Base-by-base conservation (phyloP, 2,113 vertebrate genomes). In the Platysteira castanea region DNA sequence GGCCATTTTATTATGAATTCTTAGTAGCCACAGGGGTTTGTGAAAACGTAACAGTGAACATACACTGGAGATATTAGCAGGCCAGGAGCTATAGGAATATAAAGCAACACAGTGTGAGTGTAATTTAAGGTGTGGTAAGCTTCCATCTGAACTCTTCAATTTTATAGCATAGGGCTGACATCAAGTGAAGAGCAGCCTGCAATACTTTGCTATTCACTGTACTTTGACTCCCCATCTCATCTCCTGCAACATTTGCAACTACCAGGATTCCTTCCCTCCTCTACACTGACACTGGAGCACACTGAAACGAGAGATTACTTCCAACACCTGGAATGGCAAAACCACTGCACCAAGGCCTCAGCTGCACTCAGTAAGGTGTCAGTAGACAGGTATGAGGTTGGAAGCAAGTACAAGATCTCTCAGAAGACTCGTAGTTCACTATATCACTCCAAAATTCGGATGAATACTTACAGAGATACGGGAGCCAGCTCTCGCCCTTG, bases 401-500 rank as follows among this genome's bases (percentile, higher is more conserved):
- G 42, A 7, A 59, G 13, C 46, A 67, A 83, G 33, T 24, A 70
- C 11, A 41, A 78, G 26, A n/a, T 23, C 37, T 64, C 64, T 54
- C 50, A 63, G 28, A 65, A 80, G 67, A 47, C 20, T 64, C n/a
- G 5, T 1, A 56, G 30, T 28, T 71, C 35, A 24, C 17, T n/a
- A 0, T 7, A 35, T 27, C 19, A 37, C 27, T 52, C 13, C 28
- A 61, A 23, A 79, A 84, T 19, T 60, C 18, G 15, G 39, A 39
- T 1, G 23, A 49, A 80, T 90, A 98, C 98, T 98, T 89, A 99
- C 99, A 37, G 99, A 99, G 31, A 99, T 98, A 11, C 99, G 98
- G 30, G 99, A 99, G 41, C 99, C 98, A 47, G 99, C 99, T 96
- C 99, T 98, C 0, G 98, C 99, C 91, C 99, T 97, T 74, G 99